Evolutionary conservation across 1,140 invertebrate genomes (phyloP).

Genomic region (Solen grandis): DNA sequence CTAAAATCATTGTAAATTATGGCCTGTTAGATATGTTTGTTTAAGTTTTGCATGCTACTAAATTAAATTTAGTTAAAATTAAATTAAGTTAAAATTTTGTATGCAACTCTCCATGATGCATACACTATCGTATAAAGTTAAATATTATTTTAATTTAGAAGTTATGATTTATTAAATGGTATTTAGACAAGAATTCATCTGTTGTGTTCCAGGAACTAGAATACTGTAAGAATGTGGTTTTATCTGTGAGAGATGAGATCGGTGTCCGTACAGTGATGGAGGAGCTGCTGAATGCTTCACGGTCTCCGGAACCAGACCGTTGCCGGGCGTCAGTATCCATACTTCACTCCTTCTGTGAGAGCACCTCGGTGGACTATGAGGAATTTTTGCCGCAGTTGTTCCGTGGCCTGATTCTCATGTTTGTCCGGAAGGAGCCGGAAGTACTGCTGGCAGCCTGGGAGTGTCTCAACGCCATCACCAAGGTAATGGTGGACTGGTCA

Average conservation of each 20-base stretch:
- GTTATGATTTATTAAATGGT: too few species aligned
- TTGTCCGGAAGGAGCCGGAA: constrained; percentile 90
- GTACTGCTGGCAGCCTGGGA: constrained; percentile 94
- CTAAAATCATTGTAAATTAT: too few species aligned
- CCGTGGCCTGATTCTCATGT: constrained; percentile 91
- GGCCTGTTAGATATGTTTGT: too few species aligned
- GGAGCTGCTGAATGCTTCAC: constrained; percentile 86
- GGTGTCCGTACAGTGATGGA: constrained; percentile 94
- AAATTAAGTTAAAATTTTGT: too few species aligned
- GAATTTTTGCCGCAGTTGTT: constrained; percentile 93
- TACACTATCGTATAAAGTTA: too few species aligned
- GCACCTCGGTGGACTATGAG: constrained; percentile 91
- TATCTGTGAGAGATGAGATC: constrained; percentile 90
- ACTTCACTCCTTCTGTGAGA: constrained; percentile 93
- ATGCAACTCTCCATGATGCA: too few species aligned
- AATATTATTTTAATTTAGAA: too few species aligned
- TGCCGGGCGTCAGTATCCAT: constrained; percentile 90
- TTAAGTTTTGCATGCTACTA: too few species aligned
- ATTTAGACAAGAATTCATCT: too few species aligned
- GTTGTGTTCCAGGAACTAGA: constrained; percentile 87
- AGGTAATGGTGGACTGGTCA: constrained; percentile 81
- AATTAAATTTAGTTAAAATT: too few species aligned
- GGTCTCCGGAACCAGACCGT: constrained; percentile 35
- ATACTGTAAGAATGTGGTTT: constrained; percentile 95
- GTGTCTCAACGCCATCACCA: constrained; percentile 93